Percentiles rank a stretch among this genome's conserved stretches.
Conservation (phyloP, 2,888 invertebrate species). For the Sminthurides aquaticus region DNA sequence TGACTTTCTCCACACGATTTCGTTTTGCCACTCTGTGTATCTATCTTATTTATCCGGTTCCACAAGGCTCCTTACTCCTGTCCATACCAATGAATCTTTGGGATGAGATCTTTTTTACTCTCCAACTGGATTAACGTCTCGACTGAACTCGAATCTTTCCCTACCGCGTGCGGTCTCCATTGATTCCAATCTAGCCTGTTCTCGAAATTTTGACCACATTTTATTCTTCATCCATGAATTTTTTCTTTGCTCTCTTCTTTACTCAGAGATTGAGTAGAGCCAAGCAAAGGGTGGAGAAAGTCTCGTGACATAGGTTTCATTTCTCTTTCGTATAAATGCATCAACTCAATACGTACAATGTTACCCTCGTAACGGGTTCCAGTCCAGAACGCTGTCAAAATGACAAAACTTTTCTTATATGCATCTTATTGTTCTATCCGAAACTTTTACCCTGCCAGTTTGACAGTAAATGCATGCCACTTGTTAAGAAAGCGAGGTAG, state of each 20-base stretch:
- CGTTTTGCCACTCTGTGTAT: slow-evolving; percentile 12
- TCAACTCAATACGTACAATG: too few relatives aligned
- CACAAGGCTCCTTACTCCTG: slow-evolving; percentile 5
- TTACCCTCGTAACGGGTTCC: too few relatives aligned
- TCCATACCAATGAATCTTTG: not conserved
- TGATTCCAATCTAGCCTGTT: not conserved
- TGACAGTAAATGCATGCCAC: too few relatives aligned
- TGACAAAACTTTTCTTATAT: too few relatives aligned
- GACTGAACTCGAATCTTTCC: not conserved
- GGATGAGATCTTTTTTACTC: not conserved
- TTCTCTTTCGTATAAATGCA: too few relatives aligned
- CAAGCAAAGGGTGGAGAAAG: too few relatives aligned
- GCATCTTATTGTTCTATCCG: too few relatives aligned
- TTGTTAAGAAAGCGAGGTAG: too few relatives aligned
- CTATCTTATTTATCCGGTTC: slow-evolving; percentile 19
- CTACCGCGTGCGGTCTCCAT: not conserved
- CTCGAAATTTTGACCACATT: not conserved
- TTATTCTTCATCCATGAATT: not conserved
- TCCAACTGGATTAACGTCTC: not conserved
- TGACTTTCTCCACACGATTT: slow-evolving; percentile 20
- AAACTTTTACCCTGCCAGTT: too few relatives aligned
- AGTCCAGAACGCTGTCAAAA: too few relatives aligned
- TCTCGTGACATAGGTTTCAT: too few relatives aligned
- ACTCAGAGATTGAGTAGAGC: too few relatives aligned
- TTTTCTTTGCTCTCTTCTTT: not conserved